These are phyloP conservation scores for Ophiodon elongatus DNA, from an alignment of 2,113 vertebrate genomes.

Conservation along the genomic window DNA sequence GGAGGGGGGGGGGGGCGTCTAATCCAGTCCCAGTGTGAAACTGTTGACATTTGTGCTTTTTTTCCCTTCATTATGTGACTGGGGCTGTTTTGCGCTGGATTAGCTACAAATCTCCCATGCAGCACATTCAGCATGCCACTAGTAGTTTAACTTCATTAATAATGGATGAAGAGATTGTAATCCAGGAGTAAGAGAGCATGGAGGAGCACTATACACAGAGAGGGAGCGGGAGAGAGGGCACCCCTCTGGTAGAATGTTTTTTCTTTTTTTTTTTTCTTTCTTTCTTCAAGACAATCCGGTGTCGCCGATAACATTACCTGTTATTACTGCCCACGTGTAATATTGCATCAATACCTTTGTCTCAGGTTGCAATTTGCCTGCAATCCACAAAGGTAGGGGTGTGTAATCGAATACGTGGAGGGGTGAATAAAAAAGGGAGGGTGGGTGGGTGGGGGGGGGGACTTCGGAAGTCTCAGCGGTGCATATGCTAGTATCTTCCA, in stretches of 20 bases:
- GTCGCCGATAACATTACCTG: conserved; percentile 37
- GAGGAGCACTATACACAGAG: conserved; percentile 60
- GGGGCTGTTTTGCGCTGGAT: conserved; percentile 99
- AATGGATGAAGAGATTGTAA: conserved; percentile 99
- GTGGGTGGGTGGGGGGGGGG: conserved; percentile 21
- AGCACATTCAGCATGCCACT: conserved; percentile 99
- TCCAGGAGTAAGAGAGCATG: conserved; percentile 90
- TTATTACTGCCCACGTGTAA: conserved; percentile 50
- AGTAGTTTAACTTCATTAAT: conserved; percentile 99
- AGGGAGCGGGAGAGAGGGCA: conserved; percentile 38
- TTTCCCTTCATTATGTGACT: conserved; percentile 99
- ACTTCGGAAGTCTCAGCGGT: conserved; percentile 63
- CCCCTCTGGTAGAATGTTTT: conserved; percentile 34
- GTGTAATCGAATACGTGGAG: conserved; percentile 52
- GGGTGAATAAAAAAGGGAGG: conserved; percentile 23
- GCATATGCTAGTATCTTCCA: conserved; percentile 74
- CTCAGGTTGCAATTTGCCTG: conserved; percentile 54
- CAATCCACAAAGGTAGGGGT: conserved; percentile 45
- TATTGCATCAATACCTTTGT: conserved; percentile 63
- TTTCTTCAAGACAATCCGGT: conserved; percentile 29
- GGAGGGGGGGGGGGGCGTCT: conserved; percentile 87
- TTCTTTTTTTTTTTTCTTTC: neutral
- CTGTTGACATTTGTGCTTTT: conserved; percentile 99
- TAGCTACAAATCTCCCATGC: conserved; percentile 99
- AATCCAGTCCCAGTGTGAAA: conserved; percentile 99